These are phyloP conservation scores for Meloe dianella DNA, from an alignment of 2,888 invertebrate species.

Conservation along the genomic window DNA sequence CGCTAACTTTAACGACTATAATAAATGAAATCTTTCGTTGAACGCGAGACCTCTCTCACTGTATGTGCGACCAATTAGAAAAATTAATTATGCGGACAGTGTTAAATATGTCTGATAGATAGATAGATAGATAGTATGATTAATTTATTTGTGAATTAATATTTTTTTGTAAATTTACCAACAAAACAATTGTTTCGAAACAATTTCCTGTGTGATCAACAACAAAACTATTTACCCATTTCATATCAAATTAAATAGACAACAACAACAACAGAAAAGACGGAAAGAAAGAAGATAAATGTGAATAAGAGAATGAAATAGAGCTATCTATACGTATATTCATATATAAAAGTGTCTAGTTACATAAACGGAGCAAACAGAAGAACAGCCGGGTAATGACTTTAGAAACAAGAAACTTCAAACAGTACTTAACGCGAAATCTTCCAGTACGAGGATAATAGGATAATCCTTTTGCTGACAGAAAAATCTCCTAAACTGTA, in stretches of 20 bases:
- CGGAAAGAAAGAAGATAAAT: not conserved
- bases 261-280: not conserved
- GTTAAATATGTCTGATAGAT: not conserved
- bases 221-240: not conserved
- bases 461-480: constrained; percentile 2
- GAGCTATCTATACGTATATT: no score
- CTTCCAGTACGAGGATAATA: not conserved
- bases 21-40: constrained; percentile 40
- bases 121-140: not conserved
- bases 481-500: not conserved
- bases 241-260: not conserved
- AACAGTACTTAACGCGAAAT: not conserved
- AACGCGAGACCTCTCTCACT: constrained; percentile 11
- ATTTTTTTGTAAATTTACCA: not conserved
- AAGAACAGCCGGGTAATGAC: not conserved
- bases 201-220: not conserved
- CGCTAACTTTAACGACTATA: constrained; percentile 48
- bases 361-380: not conserved
- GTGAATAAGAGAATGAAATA: not conserved
- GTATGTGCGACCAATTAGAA: constrained; percentile 20
- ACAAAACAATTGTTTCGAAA: not conserved
- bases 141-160: not conserved
- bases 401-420: constrained; percentile 1
- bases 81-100: constrained; percentile 23
- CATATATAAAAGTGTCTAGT: no score